Conservation (phyloP, 2,113 vertebrate genomes). For the Peromyscus maniculatus region DNA sequence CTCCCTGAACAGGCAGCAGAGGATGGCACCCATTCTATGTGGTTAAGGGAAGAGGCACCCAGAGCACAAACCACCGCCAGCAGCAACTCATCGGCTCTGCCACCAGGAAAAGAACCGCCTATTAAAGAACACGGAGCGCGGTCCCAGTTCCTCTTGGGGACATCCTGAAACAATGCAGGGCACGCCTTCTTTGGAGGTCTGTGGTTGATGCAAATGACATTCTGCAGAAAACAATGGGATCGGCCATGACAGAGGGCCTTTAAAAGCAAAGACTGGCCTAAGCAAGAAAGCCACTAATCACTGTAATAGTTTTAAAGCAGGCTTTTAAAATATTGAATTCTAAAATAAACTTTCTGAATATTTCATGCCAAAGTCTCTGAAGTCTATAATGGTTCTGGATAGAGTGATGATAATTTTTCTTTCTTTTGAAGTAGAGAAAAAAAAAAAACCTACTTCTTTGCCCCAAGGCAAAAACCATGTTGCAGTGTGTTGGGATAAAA, state of each 20-base stretch:
- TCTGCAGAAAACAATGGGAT: constrained; percentile 36
- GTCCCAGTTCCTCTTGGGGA: constrained; percentile 4
- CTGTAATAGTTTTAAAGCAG: constrained; percentile 75
- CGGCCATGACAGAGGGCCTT: constrained; percentile 23
- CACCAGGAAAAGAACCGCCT: neutral
- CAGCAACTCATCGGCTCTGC: neutral
- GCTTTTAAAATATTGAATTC: constrained; percentile 80
- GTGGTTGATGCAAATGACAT: neutral
- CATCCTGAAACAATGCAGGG: neutral
- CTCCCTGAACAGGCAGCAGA: neutral
- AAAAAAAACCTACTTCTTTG: constrained; percentile 74
- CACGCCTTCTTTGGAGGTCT: neutral
- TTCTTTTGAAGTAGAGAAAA: constrained; percentile 79
- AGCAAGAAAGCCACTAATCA: constrained; percentile 60
- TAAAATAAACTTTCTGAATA: constrained; percentile 82
- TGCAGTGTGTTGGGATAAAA: constrained; percentile 79
- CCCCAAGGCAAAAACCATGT: constrained; percentile 80
- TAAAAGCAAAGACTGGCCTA: constrained; percentile 68
- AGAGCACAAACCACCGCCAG: neutral
- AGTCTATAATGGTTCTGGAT: constrained; percentile 71
- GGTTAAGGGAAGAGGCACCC: neutral
- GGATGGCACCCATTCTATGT: neutral
- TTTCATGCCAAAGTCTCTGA: constrained; percentile 80
- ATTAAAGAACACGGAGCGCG: neutral
- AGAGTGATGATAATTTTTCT: constrained; percentile 83